Percentiles rank a stretch among this genome's conserved stretches.
These are phyloP conservation scores for Drosophila sulfurigaster DNA, from an alignment of 1,140 invertebrate genomes.

Conservation along the genomic window DNA sequence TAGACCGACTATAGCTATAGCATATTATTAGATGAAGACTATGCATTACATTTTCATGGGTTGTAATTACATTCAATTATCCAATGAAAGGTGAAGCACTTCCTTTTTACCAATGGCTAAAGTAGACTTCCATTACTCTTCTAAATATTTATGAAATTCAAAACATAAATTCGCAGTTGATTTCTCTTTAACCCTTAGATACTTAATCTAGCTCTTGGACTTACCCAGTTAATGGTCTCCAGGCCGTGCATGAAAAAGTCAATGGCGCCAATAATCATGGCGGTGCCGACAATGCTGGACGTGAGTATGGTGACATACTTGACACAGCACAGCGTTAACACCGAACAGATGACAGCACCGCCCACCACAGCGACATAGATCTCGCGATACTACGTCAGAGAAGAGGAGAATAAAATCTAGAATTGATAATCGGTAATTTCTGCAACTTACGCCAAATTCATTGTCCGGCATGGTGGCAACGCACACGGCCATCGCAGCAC, in stretches of 20 bases:
- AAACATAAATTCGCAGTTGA: too few species aligned
- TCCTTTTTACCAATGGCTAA: too few species aligned
- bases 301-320: constrained; percentile 84
- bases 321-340: constrained; percentile 79
- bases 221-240: constrained; percentile 81
- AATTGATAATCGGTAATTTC: not conserved
- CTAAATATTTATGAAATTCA: too few species aligned
- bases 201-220: not conserved
- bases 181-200: too few species aligned
- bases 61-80: too few species aligned
- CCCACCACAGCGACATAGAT: constrained; percentile 81
- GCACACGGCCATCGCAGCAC: constrained; percentile 80
- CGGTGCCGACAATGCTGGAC: constrained; percentile 82
- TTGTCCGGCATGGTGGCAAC: constrained; percentile 84
- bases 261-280: constrained; percentile 82
- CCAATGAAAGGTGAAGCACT: too few species aligned
- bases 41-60: too few species aligned
- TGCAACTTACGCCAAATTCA: constrained; percentile 81
- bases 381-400: constrained; percentile 67
- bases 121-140: too few species aligned
- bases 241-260: constrained; percentile 83
- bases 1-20: too few species aligned
- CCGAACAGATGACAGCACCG: constrained; percentile 82
- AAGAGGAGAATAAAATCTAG: not conserved
- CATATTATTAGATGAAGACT: too few species aligned